These are phyloP conservation scores for Capitulum mitella DNA, from an alignment of 2,888 invertebrate species.

Conservation along the genomic window DNA sequence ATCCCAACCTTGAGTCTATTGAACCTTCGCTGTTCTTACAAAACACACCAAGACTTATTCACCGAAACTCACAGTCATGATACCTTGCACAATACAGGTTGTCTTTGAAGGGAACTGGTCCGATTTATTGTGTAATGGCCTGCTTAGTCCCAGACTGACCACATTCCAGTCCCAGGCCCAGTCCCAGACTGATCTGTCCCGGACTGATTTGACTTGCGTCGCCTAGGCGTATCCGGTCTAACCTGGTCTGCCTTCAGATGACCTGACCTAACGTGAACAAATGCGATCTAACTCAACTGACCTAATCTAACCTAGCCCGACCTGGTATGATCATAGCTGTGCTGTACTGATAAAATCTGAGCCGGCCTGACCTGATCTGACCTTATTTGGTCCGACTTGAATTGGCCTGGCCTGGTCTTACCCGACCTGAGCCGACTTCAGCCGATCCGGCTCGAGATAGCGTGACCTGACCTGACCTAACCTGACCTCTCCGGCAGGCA, in stretches of 20 bases:
- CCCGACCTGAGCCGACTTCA: background rate
- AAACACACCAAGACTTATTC: too few relatives aligned
- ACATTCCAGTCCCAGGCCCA: too few relatives aligned
- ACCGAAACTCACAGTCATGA: too few relatives aligned
- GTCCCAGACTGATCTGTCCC: too few relatives aligned
- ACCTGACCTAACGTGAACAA: background rate
- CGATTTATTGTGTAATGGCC: too few relatives aligned
- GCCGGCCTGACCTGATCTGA: background rate
- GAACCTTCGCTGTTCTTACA: too few relatives aligned
- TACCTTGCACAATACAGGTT: too few relatives aligned
- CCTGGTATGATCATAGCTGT: background rate
- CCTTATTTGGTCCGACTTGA: background rate
- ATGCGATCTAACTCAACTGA: background rate
- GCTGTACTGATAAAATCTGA: background rate
- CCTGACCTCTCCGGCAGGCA: background rate
- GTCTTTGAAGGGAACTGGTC: too few relatives aligned
- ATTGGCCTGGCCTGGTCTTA: background rate
- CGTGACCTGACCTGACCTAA: background rate
- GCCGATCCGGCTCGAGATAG: background rate
- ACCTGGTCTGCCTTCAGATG: background rate
- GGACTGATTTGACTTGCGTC: background rate
- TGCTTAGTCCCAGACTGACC: too few relatives aligned
- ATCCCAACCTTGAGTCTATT: too few relatives aligned
- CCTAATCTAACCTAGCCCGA: background rate
- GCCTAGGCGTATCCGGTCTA: background rate